Evolutionary conservation across 1,140 invertebrate species (phyloP).

Genomic region (Drosophila ironensis): DNA sequence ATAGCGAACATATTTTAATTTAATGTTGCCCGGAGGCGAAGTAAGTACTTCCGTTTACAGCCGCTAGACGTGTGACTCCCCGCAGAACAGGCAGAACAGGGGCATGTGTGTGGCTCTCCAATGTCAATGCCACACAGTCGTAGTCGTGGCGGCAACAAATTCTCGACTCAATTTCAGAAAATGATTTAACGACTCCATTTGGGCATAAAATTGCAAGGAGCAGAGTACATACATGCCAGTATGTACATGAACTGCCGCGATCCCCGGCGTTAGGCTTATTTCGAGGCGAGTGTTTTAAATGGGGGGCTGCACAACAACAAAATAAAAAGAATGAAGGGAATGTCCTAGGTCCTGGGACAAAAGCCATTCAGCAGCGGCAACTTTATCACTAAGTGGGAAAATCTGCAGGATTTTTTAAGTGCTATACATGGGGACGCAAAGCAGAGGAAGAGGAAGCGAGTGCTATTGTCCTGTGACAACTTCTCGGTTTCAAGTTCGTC

Average conservation of each 20-base stretch:
- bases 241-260: neutral
- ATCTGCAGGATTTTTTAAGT: conserved; percentile 79
- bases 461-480: conserved; percentile 54
- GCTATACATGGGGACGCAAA: conserved; percentile 17
- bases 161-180: conserved; percentile 78
- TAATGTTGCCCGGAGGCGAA: conserved; percentile 53
- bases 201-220: conserved; percentile 70
- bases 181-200: conserved; percentile 80
- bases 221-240: neutral
- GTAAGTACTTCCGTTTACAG: conserved; percentile 75
- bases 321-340: conserved; percentile 2
- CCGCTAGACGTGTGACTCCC: conserved; percentile 51
- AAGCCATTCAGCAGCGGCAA: conserved; percentile 56
- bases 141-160: conserved; percentile 37
- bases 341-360: conserved; percentile 50
- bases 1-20: conserved; percentile 69
- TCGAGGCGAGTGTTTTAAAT: conserved; percentile 50
- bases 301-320: conserved; percentile 32
- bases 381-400: conserved; percentile 78
- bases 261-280: conserved; percentile 52
- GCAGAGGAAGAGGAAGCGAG: conserved; percentile 5
- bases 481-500: conserved; percentile 47
- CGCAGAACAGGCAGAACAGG: conserved; percentile 26
- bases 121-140: conserved; percentile 63
- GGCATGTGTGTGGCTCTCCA: conserved; percentile 25